phyloP scores from a whole-genome alignment of 2,888 invertebrate species.

The Tachina lurida region DNA sequence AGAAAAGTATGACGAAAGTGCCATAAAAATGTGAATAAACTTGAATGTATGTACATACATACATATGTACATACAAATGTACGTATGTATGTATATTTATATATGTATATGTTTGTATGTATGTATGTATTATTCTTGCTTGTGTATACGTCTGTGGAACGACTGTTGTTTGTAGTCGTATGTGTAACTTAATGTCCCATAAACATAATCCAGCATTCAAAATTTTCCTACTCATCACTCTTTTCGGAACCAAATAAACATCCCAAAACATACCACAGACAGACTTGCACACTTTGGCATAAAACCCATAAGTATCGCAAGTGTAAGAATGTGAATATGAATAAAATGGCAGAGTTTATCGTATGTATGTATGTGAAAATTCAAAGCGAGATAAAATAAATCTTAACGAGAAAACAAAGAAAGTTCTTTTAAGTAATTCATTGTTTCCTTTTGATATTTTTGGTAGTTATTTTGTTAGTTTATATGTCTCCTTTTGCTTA shows the following conservation, averaged over 20 bases:
- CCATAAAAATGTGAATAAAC: conserved; percentile 47
- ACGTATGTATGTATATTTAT: no score
- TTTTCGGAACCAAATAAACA: conserved; percentile 16
- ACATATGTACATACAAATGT: no score
- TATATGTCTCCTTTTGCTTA: background rate
- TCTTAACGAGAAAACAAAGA: conserved; percentile 34
- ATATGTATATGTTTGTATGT: no score
- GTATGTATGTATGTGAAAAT: background rate
- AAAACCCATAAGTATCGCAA: conserved; percentile 47
- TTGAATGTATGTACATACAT: background rate
- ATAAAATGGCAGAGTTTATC: background rate
- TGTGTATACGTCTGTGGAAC: conserved; percentile 11
- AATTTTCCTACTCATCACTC: conserved; percentile 41
- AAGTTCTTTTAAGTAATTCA: conserved; percentile 48
- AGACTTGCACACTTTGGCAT: conserved; percentile 2
- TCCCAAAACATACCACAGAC: background rate
- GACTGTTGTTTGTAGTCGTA: conserved; percentile 34
- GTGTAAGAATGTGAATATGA: background rate
- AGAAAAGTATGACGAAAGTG: conserved; percentile 38
- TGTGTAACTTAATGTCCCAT: conserved; percentile 44
- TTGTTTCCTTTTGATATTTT: conserved; percentile 40
- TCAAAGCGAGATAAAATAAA: conserved; percentile 11
- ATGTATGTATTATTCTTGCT: background rate
- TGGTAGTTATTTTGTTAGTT: conserved; percentile 28
- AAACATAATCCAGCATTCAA: conserved; percentile 50